phyloP scores from a whole-genome alignment of 2,797 vertebrate genomes.

The Sitta carolinensis region DNA sequence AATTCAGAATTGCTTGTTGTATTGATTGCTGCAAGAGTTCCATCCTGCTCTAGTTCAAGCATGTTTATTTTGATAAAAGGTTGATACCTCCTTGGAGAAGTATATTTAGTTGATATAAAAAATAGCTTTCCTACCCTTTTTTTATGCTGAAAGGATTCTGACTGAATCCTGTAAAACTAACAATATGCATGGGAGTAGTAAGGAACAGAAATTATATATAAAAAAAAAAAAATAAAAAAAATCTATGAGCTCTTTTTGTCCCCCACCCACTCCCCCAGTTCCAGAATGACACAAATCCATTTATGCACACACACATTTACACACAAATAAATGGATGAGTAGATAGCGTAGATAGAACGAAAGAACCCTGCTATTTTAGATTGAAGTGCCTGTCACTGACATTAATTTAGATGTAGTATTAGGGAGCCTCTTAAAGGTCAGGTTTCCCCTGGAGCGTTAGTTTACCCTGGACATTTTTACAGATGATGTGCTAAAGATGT shows the following conservation, averaged over 20 bases:
- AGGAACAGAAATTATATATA: not conserved
- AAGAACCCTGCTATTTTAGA: slow-evolving; percentile 70
- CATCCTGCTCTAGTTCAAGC: not conserved
- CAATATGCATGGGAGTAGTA: not conserved
- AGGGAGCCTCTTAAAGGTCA: slow-evolving; percentile 74
- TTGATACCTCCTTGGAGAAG: not conserved
- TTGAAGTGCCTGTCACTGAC: slow-evolving; percentile 71
- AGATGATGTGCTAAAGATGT: slow-evolving; percentile 75
- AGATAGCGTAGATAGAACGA: slow-evolving; percentile 16
- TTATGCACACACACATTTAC: slow-evolving; percentile 49
- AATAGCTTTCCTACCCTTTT: not conserved
- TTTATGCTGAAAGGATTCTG: not conserved
- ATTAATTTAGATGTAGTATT: slow-evolving; percentile 77
- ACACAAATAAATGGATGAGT: slow-evolving; percentile 57
- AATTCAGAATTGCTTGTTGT: not conserved
- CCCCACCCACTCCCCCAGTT: not conserved
- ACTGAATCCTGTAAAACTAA: not conserved
- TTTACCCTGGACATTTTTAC: slow-evolving; percentile 72
- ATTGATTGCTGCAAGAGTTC: slow-evolving; percentile 17
- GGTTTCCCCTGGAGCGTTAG: slow-evolving; percentile 68
- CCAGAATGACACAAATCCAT: slow-evolving; percentile 34
- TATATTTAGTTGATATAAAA: not conserved
- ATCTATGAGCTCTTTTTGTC: not conserved
- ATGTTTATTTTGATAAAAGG: slow-evolving; percentile 19
- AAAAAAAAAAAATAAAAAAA: not conserved